Base-by-base conservation (phyloP, 2,113 vertebrate genomes). In the Cynopterus brachyotis region DNA sequence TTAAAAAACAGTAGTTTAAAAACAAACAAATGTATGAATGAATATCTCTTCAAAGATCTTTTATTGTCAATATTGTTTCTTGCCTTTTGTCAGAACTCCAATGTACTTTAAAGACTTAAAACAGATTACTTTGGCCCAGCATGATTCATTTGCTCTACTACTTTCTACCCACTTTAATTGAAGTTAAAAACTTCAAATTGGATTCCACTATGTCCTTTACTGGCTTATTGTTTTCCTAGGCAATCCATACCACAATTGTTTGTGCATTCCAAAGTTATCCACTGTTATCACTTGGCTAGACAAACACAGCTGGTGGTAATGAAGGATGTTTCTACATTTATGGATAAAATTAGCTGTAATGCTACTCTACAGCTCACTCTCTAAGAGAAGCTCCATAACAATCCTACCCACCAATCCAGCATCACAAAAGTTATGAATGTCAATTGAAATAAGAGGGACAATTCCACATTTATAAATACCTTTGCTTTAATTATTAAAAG, bases 251-350 rank as follows among this genome's bases (percentile, higher is more conserved):
- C 16, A 73, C 35, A 24, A 90, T 90, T 97, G 92, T 88, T 95
- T 96, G 70, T 96, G 70, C 60, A 85, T 95, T 86, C 59, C 59
- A 45, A 9, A 70, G 24, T 22, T 94, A 95, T 97, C 45, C 40
- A 93, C 91, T 96, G 67, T 96, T 95, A 95, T 69, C 93, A 93
- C 55, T 94, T 94, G 66, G 76, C 89, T 95, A 95, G 94, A 89
- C 87, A 94, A 96, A 92, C 80, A 84, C 91, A 97, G 80, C 87
- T 96, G 59, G 55, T 92, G 76, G 84, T 92, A 96, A 96, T 88
- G 92, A 97, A 97, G 78, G 69, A 45, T 66, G 45, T 90, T 59
- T 83, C 60, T 90, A 60, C 32, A 45, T 92, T 92, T 80, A 16
- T 67, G 83, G 87, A 81, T 66, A 76, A 91, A 88, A 35, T 78